Evolutionary conservation across 2,888 invertebrate genomes (phyloP).

Genomic region (Hydropsyche betteni): DNA sequence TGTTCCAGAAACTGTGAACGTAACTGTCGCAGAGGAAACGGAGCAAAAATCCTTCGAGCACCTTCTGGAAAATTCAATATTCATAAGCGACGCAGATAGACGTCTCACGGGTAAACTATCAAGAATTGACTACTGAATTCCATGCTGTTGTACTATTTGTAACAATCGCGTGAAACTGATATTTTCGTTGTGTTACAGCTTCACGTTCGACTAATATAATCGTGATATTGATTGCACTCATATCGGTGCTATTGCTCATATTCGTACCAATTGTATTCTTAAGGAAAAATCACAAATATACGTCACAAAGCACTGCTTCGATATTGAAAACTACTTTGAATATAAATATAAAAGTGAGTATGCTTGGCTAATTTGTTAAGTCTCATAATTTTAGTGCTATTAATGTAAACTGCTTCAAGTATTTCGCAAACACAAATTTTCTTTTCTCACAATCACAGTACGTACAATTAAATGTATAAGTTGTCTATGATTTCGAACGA

Average conservation of each 20-base stretch:
- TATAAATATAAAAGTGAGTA: conserved; percentile 73
- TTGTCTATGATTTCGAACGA: too few relatives aligned
- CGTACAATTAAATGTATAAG: too few relatives aligned
- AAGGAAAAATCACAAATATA: conserved; percentile 67
- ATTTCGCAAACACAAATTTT: too few relatives aligned
- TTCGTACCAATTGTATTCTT: conserved; percentile 71
- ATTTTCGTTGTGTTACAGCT: conserved; percentile 10
- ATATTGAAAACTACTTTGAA: conserved; percentile 70
- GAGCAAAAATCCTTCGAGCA: conserved; percentile 46
- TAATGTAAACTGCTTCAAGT: too few relatives aligned
- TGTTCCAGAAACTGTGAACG: conserved; percentile 44
- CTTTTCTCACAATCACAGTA: too few relatives aligned
- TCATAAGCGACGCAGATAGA: conserved; percentile 41
- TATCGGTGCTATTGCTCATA: conserved; percentile 70
- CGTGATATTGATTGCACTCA: conserved; percentile 67
- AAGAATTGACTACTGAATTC: conserved; percentile 1
- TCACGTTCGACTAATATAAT: conserved; percentile 33
- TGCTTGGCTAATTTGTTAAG: too few relatives aligned
- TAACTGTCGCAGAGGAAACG: conserved; percentile 46
- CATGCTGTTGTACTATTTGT: background rate
- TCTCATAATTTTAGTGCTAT: too few relatives aligned
- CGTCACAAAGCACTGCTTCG: conserved; percentile 69
- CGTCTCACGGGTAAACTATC: conserved; percentile 42
- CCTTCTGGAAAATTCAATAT: conserved; percentile 42
- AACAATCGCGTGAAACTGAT: background rate